Conservation (phyloP, 1,140 invertebrate species). For the Heliconius melpomene region DNA sequence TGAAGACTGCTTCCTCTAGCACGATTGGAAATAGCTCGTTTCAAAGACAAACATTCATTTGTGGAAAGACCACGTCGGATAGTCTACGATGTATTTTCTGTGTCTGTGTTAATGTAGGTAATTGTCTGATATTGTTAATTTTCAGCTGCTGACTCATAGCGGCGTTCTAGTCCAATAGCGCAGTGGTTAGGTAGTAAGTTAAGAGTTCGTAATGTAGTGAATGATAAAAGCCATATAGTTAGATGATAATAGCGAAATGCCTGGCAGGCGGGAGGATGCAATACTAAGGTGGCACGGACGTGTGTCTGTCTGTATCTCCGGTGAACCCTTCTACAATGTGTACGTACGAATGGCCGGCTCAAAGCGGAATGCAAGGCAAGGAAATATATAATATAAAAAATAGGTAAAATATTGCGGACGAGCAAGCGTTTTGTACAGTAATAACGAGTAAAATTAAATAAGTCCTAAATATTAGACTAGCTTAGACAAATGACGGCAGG, state of each 20-base stretch:
- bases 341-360: constrained; percentile 73
- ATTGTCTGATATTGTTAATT: constrained; percentile 68
- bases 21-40: constrained; percentile 21
- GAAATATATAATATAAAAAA: constrained; percentile 57
- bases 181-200: constrained; percentile 71
- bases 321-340: constrained; percentile 75
- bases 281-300: constrained; percentile 57
- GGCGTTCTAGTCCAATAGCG: constrained; percentile 70
- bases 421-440: constrained; percentile 79
- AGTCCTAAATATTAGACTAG: constrained; percentile 69
- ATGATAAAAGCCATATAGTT: constrained; percentile 76
- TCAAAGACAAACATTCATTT: constrained; percentile 16
- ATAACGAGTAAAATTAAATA: constrained; percentile 70
- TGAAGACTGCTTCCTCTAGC: constrained; percentile 19
- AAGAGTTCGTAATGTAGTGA: constrained; percentile 72
- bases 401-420: constrained; percentile 75
- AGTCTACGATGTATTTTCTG: constrained; percentile 43
- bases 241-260: constrained; percentile 73
- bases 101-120: constrained; percentile 64
- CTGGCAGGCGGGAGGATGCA: constrained; percentile 75
- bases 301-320: constrained; percentile 39
- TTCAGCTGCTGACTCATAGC: constrained; percentile 51
- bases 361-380: constrained; percentile 63
- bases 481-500: constrained; percentile 61
- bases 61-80: constrained; percentile 25